Percentiles rank a stretch among this genome's conserved stretches.
Evolutionary conservation across 2,888 invertebrate species (phyloP).

Genomic region (Nasonia oneida): DNA sequence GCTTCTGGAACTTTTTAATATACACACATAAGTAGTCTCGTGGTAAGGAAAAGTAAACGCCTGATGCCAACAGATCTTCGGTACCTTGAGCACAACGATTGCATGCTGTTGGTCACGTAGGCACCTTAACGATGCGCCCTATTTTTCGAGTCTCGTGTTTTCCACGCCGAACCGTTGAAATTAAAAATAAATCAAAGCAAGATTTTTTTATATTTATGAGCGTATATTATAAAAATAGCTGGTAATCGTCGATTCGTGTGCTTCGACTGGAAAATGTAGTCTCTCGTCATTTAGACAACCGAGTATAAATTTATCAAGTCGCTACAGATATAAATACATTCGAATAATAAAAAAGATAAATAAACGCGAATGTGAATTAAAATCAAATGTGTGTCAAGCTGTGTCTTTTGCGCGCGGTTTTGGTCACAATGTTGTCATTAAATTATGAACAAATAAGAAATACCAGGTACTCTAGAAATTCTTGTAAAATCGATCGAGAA

Average conservation of each 20-base stretch:
- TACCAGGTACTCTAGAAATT: no score
- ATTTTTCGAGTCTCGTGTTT: background rate
- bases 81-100: background rate
- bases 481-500: background rate
- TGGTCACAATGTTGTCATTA: background rate
- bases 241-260: no score
- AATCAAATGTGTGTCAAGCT: background rate
- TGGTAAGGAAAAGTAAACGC: background rate
- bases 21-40: background rate
- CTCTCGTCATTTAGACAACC: no score
- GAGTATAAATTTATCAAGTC: no score
- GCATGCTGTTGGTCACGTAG: slow-evolving; percentile 47
- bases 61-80: background rate
- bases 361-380: background rate
- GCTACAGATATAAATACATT: background rate
- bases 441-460: background rate
- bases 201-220: background rate
- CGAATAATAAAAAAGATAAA: no score
- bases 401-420: background rate
- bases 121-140: background rate
- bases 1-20: background rate
- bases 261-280: no score
- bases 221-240: background rate
- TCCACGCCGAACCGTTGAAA: background rate
- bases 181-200: background rate